phyloP scores from a whole-genome alignment of 2,888 invertebrate genomes.

The Hyppa rectilinea region DNA sequence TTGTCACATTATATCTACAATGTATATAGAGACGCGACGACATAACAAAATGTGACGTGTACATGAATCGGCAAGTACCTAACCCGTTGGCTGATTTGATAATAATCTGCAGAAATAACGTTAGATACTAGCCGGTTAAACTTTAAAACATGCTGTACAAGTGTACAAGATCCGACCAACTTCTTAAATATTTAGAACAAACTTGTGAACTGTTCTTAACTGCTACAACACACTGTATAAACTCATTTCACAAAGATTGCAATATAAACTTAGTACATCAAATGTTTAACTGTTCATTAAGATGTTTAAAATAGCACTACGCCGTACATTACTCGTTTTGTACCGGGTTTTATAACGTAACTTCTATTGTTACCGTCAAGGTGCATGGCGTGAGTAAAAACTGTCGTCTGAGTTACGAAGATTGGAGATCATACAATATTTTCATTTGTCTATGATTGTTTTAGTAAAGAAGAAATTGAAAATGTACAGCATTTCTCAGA shows the following conservation, averaged over 20 bases:
- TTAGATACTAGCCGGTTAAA: conserved; percentile 4
- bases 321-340: conserved; percentile 64
- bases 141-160: background rate
- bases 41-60: background rate
- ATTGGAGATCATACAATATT: background rate
- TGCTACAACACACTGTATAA: conserved; percentile 45
- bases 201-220: conserved; percentile 25
- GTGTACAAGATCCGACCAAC: background rate
- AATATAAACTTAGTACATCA: conserved; percentile 75
- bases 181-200: conserved; percentile 32
- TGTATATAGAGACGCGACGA: background rate
- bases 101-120: background rate
- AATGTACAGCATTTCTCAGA: background rate
- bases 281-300: conserved; percentile 74
- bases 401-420: conserved; percentile 7
- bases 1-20: background rate
- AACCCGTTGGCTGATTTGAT: background rate
- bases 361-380: conserved; percentile 66
- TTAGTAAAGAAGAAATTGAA: background rate
- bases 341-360: conserved; percentile 72
- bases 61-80: background rate
- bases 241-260: conserved; percentile 62
- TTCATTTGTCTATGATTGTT: background rate
- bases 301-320: conserved; percentile 60
- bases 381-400: conserved; percentile 33